Conservation (phyloP, 2,888 invertebrate genomes). For the Drosophila aldrichi region DNA sequence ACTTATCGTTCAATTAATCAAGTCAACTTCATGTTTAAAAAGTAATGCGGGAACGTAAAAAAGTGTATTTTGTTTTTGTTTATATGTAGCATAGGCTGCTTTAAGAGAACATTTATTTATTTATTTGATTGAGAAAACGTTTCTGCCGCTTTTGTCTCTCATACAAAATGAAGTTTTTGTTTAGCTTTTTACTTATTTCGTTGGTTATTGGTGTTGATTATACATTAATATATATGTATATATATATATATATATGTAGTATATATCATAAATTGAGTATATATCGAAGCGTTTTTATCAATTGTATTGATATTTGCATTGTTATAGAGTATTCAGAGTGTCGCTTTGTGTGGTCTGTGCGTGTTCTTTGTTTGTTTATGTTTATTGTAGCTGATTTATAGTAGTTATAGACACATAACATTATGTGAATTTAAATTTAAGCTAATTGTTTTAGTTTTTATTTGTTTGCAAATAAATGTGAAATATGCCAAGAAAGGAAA, state of each 20-base stretch:
- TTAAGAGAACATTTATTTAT: constrained; percentile 46
- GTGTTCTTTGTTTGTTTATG: constrained; percentile 29
- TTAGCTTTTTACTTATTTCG: constrained; percentile 31
- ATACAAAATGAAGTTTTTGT: constrained; percentile 50
- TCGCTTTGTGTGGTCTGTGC: constrained; percentile 30
- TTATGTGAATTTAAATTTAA: constrained; percentile 61
- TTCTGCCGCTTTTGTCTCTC: constrained; percentile 23
- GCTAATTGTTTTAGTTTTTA: constrained; percentile 44
- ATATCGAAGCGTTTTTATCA: constrained; percentile 76
- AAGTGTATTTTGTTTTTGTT: constrained; percentile 26
- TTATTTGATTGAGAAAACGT: constrained; percentile 25
- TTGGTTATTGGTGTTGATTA: constrained; percentile 72
- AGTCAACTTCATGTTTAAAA: constrained; percentile 54
- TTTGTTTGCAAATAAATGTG: constrained; percentile 44
- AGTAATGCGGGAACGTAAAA: constrained; percentile 60
- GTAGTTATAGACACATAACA: constrained; percentile 69
- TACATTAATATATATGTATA: constrained; percentile 52
- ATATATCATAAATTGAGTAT: constrained; percentile 69
- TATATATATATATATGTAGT: constrained; percentile 27
- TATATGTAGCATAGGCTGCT: constrained; percentile 40
- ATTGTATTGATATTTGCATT: constrained; percentile 66
- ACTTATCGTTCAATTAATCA: constrained; percentile 60
- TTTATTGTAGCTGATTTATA: constrained; percentile 44
- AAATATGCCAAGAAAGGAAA: constrained; percentile 53
- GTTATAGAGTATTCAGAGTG: constrained; percentile 44